Conservation (phyloP, 2,113 vertebrate species). For the Saccopteryx bilineata region DNA sequence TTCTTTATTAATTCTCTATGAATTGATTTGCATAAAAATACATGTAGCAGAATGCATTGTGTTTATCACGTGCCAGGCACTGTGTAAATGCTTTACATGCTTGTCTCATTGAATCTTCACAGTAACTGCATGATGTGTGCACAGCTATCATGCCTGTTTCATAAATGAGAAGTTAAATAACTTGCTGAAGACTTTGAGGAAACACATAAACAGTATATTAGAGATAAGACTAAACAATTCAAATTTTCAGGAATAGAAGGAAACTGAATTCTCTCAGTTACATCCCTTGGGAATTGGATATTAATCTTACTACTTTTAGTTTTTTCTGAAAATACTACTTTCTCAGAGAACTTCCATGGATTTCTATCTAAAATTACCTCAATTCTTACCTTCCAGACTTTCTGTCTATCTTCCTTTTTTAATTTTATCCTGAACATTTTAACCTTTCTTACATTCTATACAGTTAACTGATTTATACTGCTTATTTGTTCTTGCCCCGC, state of each 20-base stretch:
- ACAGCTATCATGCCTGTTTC: neutral
- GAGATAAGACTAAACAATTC: neutral
- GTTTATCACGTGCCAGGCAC: neutral
- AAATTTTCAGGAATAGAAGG: constrained; percentile 3
- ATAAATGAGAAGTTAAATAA: constrained; percentile 24
- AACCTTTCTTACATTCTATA: neutral
- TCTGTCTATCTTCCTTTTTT: neutral
- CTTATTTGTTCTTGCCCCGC: neutral
- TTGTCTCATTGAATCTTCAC: neutral
- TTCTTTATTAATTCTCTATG: neutral
- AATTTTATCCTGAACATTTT: constrained; percentile 12
- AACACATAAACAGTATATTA: neutral
- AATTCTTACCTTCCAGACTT: neutral
- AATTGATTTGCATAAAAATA: neutral
- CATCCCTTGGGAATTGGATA: neutral
- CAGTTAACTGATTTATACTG: neutral
- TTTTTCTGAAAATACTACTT: neutral
- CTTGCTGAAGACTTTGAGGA: constrained; percentile 13
- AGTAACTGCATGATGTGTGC: neutral
- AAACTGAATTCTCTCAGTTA: constrained; percentile 21
- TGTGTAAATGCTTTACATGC: neutral
- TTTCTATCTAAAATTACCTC: neutral
- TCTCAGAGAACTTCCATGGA: neutral
- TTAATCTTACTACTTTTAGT: constrained; percentile 18
- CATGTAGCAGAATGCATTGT: neutral